phyloP scores from a whole-genome alignment of 2,113 vertebrate species.

The Pterocles burchelli region DNA sequence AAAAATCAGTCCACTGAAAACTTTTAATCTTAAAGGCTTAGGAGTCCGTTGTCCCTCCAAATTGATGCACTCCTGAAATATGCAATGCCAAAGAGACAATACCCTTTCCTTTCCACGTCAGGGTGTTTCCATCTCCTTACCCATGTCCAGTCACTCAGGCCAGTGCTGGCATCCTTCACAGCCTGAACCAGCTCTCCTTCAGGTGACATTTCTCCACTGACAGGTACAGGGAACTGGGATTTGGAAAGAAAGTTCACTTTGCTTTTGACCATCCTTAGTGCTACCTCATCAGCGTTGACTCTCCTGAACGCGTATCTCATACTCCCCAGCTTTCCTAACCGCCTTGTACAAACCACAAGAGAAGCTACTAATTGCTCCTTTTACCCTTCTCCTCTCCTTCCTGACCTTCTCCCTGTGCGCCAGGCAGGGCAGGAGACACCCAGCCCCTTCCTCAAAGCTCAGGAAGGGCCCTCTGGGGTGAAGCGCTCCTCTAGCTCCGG shows the following conservation, averaged over 20 bases:
- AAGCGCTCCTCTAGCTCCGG: background rate
- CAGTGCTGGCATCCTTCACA: background rate
- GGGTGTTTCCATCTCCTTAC: background rate
- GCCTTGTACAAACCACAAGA: background rate
- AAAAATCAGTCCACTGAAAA: background rate
- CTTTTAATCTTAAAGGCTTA: background rate
- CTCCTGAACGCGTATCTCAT: background rate
- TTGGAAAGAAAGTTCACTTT: background rate
- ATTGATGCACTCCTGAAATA: background rate
- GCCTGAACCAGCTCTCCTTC: background rate
- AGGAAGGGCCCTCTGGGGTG: background rate
- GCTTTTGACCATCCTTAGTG: slow-evolving; percentile 4
- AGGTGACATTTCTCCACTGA: background rate
- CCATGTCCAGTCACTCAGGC: background rate
- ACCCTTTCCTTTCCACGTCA: background rate
- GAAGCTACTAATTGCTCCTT: slow-evolving; percentile 2
- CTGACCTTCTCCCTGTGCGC: accelerated
- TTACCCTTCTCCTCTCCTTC: background rate
- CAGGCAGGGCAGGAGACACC: background rate
- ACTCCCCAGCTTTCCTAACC: background rate
- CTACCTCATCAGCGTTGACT: slow-evolving; percentile 58
- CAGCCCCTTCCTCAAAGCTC: background rate
- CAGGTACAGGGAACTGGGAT: background rate
- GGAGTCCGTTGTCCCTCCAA: background rate
- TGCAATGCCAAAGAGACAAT: slow-evolving; percentile 30